A percentile compares a stretch with the other conserved stretches of the same genome.
phyloP scores from a whole-genome alignment of 2,113 vertebrate genomes.

The Eublepharis macularius region DNA sequence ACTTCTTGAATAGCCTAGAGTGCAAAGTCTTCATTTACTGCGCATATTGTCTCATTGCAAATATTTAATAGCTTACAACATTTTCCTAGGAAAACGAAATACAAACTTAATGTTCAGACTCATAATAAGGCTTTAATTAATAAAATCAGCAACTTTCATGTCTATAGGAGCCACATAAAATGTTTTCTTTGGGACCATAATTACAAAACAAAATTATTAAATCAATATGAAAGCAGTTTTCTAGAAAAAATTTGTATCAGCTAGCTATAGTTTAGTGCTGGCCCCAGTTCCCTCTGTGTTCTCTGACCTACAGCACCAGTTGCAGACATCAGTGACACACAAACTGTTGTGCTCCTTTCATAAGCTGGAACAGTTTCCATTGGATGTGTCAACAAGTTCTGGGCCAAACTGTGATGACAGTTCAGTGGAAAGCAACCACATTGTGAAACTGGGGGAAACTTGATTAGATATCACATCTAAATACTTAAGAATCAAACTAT shows the following conservation, averaged over 20 bases:
- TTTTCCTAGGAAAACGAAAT: neutral
- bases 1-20: no score
- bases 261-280: neutral
- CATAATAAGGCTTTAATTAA: neutral
- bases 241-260: no score
- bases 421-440: neutral
- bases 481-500: neutral
- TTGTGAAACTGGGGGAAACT: neutral
- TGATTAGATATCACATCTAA: neutral
- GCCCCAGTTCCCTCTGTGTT: neutral
- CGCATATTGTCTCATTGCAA: neutral
- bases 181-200: neutral
- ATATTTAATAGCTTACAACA: neutral
- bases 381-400: neutral
- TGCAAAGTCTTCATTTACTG: neutral
- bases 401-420: neutral
- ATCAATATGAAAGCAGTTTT: neutral
- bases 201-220: neutral
- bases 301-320: neutral
- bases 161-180: neutral
- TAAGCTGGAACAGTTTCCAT: neutral
- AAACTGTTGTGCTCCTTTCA: neutral
- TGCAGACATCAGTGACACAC: neutral
- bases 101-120: neutral
- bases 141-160: neutral